phyloP scores from a whole-genome alignment of 2,888 invertebrate species.

The Tridacna gigas region DNA sequence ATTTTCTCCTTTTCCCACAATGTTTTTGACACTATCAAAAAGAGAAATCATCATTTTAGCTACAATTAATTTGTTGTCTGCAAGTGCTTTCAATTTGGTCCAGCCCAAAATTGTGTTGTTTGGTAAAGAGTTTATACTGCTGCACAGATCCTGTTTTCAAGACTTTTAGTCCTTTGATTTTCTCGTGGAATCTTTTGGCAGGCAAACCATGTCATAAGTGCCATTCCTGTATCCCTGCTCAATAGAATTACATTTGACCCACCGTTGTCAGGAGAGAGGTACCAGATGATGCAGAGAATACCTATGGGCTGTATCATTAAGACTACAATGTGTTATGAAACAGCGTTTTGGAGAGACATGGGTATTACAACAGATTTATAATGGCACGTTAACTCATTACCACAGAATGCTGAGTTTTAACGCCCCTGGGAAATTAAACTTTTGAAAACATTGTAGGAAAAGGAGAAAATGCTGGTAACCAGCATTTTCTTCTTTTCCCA shows the following conservation, averaged over 20 bases:
- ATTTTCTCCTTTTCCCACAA: too few relatives aligned
- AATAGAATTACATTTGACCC: constrained; percentile 83
- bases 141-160: constrained; percentile 83
- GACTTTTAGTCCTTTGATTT: background rate
- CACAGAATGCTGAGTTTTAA: too few relatives aligned
- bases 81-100: too few relatives aligned
- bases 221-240: constrained; percentile 82
- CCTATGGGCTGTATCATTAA: constrained; percentile 85
- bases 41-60: too few relatives aligned
- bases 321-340: constrained; percentile 84
- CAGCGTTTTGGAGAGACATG: constrained; percentile 85
- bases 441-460: too few relatives aligned
- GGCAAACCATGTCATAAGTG: constrained; percentile 81
- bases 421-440: too few relatives aligned
- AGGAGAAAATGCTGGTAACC: too few relatives aligned
- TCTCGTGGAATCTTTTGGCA: constrained; percentile 29
- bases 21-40: too few relatives aligned
- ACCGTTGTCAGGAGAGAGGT: constrained; percentile 80
- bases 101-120: too few relatives aligned
- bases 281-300: constrained; percentile 82
- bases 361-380: constrained; percentile 66
- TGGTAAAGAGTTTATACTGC: constrained; percentile 80
- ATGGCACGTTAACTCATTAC: too few relatives aligned
- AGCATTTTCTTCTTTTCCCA: too few relatives aligned
- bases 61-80: too few relatives aligned